These are phyloP conservation scores for Sebastes schlegelii DNA, from an alignment of 2,113 vertebrate species.

Conservation along the genomic window DNA sequence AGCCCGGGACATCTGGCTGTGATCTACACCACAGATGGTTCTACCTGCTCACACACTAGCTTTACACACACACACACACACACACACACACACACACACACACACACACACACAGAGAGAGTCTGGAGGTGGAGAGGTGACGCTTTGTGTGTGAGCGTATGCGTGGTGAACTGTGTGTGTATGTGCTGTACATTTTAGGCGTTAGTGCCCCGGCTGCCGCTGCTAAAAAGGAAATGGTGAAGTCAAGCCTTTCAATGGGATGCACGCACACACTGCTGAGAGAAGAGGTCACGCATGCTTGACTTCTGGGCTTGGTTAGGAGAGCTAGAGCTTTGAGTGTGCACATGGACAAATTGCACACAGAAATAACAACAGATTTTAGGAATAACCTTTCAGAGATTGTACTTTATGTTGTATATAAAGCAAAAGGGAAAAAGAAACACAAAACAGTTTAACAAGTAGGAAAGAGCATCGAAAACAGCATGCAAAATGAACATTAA, in stretches of 20 bases:
- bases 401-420: neutral
- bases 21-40: constrained; percentile 86
- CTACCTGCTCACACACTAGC: constrained; percentile 82
- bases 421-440: neutral
- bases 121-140: constrained; percentile 56
- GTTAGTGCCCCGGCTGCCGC: constrained; percentile 37
- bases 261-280: constrained; percentile 44
- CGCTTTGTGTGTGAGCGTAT: constrained; percentile 42
- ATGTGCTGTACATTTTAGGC: constrained; percentile 42
- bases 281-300: constrained; percentile 60
- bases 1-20: constrained; percentile 85
- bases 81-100: constrained; percentile 44
- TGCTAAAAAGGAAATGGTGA: constrained; percentile 66
- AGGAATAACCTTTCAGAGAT: neutral
- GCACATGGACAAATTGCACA: constrained; percentile 14
- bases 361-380: constrained; percentile 9
- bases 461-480: neutral
- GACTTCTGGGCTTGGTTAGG: constrained; percentile 52
- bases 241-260: constrained; percentile 53
- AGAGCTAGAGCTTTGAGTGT: constrained; percentile 20
- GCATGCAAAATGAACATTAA: neutral
- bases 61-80: constrained; percentile 53
- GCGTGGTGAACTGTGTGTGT: constrained; percentile 47
- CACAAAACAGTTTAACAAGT: constrained; percentile 1
- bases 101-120: constrained; percentile 13